phyloP scores from a whole-genome alignment of 2,113 vertebrate species.

The Strix uralensis region DNA sequence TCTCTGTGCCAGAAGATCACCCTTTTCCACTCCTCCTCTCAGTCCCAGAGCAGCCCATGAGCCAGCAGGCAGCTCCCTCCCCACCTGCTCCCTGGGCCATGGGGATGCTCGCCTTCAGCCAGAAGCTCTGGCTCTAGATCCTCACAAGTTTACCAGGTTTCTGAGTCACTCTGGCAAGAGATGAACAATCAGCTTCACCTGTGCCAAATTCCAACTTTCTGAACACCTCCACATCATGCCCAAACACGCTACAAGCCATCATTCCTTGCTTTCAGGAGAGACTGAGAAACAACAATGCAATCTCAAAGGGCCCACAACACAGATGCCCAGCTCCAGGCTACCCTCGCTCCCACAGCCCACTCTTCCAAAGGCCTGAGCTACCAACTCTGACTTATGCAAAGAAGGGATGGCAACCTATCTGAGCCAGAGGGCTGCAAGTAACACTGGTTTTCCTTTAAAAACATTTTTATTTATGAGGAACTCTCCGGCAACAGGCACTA shows the following conservation, averaged over 20 bases:
- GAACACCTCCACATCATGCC: neutral
- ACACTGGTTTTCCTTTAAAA: neutral
- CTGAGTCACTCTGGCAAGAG: neutral
- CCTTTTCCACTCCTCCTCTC: neutral
- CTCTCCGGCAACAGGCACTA: neutral
- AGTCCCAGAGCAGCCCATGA: neutral
- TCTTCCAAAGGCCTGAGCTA: neutral
- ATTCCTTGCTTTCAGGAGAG: neutral
- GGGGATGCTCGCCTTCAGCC: neutral
- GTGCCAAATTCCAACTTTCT: neutral
- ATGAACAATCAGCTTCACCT: neutral
- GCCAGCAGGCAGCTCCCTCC: neutral
- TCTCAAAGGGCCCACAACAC: neutral
- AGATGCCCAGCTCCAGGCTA: neutral
- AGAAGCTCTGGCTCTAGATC: neutral
- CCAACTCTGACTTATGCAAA: rapidly evolving
- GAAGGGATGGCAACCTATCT: neutral
- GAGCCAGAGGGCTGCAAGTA: neutral
- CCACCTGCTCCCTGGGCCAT: neutral
- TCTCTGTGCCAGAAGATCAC: too few species aligned
- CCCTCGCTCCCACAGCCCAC: neutral
- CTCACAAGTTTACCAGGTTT: neutral
- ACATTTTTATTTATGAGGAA: neutral
- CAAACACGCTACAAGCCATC: neutral
- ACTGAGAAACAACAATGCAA: neutral